phyloP scores from a whole-genome alignment of 2,888 invertebrate genomes.

The Xylota sylvarum region DNA sequence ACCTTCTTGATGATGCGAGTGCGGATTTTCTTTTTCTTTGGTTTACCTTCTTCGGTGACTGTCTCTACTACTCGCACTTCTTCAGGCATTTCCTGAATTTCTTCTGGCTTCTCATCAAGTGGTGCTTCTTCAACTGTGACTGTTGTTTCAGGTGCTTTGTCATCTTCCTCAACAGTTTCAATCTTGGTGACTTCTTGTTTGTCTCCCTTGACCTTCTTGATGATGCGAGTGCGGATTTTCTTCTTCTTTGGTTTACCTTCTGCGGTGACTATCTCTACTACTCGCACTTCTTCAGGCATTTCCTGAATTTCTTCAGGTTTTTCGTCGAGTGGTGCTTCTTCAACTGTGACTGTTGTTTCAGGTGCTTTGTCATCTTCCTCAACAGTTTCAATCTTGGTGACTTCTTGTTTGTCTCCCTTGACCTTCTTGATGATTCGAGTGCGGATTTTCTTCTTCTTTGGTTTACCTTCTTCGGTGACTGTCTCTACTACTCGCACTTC shows the following conservation, averaged over 20 bases:
- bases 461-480: constrained; percentile 36
- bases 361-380: constrained; percentile 43
- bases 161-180: constrained; percentile 45
- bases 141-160: constrained; percentile 37
- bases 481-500: constrained; percentile 33
- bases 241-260: constrained; percentile 43
- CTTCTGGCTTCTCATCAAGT: constrained; percentile 26
- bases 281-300: constrained; percentile 41
- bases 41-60: constrained; percentile 31
- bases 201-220: constrained; percentile 41
- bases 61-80: constrained; percentile 33
- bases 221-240: constrained; percentile 31
- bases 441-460: constrained; percentile 37
- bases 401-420: constrained; percentile 40
- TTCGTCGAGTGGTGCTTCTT: constrained; percentile 27
- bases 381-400: constrained; percentile 43
- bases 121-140: constrained; percentile 33
- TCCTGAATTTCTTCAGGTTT: constrained; percentile 15
- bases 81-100: constrained; percentile 33
- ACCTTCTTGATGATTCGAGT: constrained; percentile 35
- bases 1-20: constrained; percentile 37
- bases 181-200: constrained; percentile 50
- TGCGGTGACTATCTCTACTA: constrained; percentile 17
- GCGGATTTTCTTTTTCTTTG: constrained; percentile 33
- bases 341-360: constrained; percentile 42